phyloP scores from a whole-genome alignment of 2,113 vertebrate species.

The Alligator sinensis region DNA sequence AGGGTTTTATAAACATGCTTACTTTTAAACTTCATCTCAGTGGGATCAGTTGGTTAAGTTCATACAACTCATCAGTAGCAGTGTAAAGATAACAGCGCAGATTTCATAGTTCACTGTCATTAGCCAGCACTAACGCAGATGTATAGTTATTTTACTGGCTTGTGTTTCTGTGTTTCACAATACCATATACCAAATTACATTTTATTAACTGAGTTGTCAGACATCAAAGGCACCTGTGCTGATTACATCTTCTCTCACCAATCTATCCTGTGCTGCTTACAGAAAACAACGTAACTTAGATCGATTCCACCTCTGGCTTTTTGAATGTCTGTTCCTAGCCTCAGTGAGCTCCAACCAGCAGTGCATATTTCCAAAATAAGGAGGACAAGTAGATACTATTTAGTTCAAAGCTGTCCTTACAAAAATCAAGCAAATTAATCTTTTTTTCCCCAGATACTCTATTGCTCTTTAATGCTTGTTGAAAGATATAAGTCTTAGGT shows the following conservation, averaged over 20 bases:
- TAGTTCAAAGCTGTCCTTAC: conserved; percentile 25
- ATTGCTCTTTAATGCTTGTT: not conserved
- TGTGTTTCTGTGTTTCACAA: not conserved
- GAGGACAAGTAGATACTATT: conserved; percentile 44
- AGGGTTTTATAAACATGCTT: not conserved
- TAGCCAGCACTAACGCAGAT: not conserved
- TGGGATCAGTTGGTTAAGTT: not conserved
- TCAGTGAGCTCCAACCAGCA: not conserved
- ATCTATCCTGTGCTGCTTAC: too few relatives aligned
- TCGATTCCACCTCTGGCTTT: not conserved
- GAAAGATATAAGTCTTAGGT: too few relatives aligned
- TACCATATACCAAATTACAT: not conserved
- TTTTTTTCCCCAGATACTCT: conserved; percentile 42
- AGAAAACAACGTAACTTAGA: too few relatives aligned
- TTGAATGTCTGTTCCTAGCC: not conserved
- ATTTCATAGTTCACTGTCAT: not conserved
- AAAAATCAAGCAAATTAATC: conserved; percentile 44
- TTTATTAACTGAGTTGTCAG: conserved; percentile 30
- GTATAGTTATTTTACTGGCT: not conserved
- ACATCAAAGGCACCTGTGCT: not conserved
- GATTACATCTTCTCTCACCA: not conserved
- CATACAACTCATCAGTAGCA: not conserved
- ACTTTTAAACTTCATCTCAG: not conserved
- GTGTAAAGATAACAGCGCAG: not conserved
- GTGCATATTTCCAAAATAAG: not conserved